phyloP scores from a whole-genome alignment of 2,888 invertebrate species.

The Amphipoea oculea region DNA sequence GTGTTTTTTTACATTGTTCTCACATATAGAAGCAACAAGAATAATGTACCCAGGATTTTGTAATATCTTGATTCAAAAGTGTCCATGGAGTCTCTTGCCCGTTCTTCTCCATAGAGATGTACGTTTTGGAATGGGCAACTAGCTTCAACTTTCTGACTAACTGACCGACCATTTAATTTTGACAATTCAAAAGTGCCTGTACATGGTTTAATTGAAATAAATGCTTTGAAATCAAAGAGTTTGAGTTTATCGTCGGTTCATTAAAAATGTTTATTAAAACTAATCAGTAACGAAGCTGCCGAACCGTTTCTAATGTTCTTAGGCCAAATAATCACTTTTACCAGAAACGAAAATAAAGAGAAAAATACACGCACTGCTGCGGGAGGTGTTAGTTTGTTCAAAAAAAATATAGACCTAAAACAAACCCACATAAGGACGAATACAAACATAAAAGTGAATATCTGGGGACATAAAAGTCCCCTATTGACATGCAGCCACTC shows the following conservation, averaged over 20 bases:
- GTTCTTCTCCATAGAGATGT: too few species aligned
- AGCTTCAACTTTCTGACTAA: too few species aligned
- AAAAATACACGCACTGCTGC: conserved; percentile 1
- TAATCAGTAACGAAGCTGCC: background rate
- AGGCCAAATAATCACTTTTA: background rate
- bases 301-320: background rate
- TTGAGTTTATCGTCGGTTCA: background rate
- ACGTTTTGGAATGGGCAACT: too few species aligned
- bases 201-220: too few species aligned
- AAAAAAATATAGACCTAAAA: conserved; percentile 27
- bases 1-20: too few species aligned
- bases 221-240: too few species aligned
- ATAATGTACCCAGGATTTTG: too few species aligned
- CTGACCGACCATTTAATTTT: too few species aligned
- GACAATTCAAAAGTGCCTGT: too few species aligned
- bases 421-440: conserved; percentile 26
- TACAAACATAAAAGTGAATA: conserved; percentile 27
- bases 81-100: too few species aligned
- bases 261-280: background rate
- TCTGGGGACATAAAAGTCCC: conserved; percentile 17
- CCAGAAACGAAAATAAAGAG: background rate
- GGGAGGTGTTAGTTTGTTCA: conserved; percentile 2
- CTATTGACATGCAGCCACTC: conserved; percentile 37
- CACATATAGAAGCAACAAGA: too few species aligned
- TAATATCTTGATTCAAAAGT: too few species aligned